Base-by-base conservation (phyloP, 1,140 invertebrate genomes). In the Oryzaephilus surinamensis region DNA sequence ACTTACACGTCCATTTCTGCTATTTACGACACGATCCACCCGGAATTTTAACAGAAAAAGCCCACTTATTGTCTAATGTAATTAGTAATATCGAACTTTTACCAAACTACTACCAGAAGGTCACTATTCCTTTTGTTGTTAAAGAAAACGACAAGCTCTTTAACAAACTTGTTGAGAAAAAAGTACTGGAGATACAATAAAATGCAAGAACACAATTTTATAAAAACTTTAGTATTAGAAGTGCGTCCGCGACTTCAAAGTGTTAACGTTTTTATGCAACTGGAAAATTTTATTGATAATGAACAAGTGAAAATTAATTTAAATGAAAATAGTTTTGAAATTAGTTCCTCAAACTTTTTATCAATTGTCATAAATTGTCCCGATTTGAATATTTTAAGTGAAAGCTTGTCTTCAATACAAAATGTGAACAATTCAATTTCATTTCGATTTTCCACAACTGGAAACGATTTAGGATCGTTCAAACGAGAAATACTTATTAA, bases 1-100 rank as follows among this genome's bases (percentile, higher is more conserved):
- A 97, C 66, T 67, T 98, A 6, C 95, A 98, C 58, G 74, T 97
- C 2, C 94, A 98, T 64, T 92, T 96, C 52, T 87, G 82, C n/a
- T 77, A 81, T 42, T 55, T 96, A 1, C 73, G 77, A 36, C 80
- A 81, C 65, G 82, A 91, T 50, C 76, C 84, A 2, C 83, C 86
- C 34, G 87, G 86, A 68, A 68, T 56, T 32, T 43, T 74, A 62
- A 73, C 76, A 12, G 89, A 93, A 58, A 81, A 79, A 58, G 79
- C 88, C 6, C 90, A 97, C 69, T 64, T 96, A 41, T 62, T 98
- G 11, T 72, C 79, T 15, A 79, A 81, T 5, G 87, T 97, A n/a
- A 97, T 97, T 27, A 74, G 76, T 55, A 97, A 98, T 55, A 76
- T 98, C 44, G 77, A 91, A 68, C 58, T 90, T 35, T 63, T 78